These are phyloP conservation scores for Acrocyrtus sp. DNA, from an alignment of 2,888 invertebrate genomes.

Conservation along the genomic window DNA sequence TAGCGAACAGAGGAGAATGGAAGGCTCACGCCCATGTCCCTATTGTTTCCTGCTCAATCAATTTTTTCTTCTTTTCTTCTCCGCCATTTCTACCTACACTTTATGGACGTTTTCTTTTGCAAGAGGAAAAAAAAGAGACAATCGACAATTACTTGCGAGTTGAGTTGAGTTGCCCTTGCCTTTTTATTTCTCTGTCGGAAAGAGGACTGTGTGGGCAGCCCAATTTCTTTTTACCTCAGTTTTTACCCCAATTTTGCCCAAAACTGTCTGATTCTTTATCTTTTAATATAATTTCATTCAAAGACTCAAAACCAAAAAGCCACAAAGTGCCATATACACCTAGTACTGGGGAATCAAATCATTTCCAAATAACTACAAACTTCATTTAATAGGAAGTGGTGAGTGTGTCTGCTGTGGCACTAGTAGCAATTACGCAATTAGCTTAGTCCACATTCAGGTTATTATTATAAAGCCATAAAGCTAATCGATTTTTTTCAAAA, in stretches of 20 bases:
- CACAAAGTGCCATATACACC: background rate
- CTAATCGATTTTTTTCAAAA: slow-evolving; percentile 44
- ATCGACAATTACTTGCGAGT: slow-evolving; percentile 37
- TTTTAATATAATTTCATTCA: background rate
- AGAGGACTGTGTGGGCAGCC: slow-evolving; percentile 21
- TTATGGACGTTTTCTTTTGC: slow-evolving; percentile 27
- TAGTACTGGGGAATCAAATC: slow-evolving; percentile 6
- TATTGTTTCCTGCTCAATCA: slow-evolving; percentile 38
- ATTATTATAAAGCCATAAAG: slow-evolving; percentile 37
- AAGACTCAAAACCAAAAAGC: slow-evolving; percentile 34
- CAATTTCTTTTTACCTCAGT: slow-evolving; percentile 21
- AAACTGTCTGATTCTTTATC: slow-evolving; percentile 15
- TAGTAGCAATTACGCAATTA: slow-evolving; percentile 49
- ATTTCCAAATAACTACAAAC: background rate
- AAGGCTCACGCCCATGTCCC: slow-evolving; percentile 27
- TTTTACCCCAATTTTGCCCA: slow-evolving; percentile 7
- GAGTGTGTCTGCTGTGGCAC: slow-evolving; percentile 14
- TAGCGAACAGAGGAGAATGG: slow-evolving; percentile 29
- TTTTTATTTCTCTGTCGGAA: background rate
- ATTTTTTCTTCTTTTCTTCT: slow-evolving; percentile 9
- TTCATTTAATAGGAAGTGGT: slow-evolving; percentile 12
- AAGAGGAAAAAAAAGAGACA: slow-evolving; percentile 38
- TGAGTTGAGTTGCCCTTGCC: too few species aligned
- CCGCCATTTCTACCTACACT: slow-evolving; percentile 6
- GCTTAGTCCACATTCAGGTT: slow-evolving; percentile 37